These are phyloP conservation scores for Gambusia affinis DNA, from an alignment of 2,113 vertebrate genomes.

Conservation along the genomic window DNA sequence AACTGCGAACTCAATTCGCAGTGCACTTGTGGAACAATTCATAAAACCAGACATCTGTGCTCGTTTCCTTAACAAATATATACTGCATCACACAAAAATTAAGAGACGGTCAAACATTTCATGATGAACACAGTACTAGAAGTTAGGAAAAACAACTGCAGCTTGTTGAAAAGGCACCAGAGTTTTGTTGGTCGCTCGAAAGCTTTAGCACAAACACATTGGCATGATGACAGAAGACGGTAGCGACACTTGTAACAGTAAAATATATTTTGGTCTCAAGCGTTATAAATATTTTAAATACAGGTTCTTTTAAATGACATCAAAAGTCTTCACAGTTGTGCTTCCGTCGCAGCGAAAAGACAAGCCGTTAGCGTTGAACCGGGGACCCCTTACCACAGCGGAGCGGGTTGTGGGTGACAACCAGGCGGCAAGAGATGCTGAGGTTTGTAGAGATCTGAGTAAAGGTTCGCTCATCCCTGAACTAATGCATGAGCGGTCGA, in stretches of 20 bases:
- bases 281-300: slow-evolving; percentile 38
- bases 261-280: slow-evolving; percentile 13
- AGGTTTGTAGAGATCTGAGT: slow-evolving; percentile 1
- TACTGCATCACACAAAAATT: slow-evolving; percentile 32
- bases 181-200: not conserved
- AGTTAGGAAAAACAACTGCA: slow-evolving; percentile 18
- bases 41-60: slow-evolving; percentile 49
- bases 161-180: slow-evolving; percentile 55
- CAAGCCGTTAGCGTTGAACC: slow-evolving; percentile 7
- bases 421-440: slow-evolving; percentile 14
- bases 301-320: slow-evolving; percentile 39
- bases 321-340: slow-evolving; percentile 21
- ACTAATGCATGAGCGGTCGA: slow-evolving; percentile 35
- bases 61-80: slow-evolving; percentile 38
- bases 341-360: slow-evolving; percentile 22
- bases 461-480: slow-evolving; percentile 15
- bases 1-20: slow-evolving; percentile 44
- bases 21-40: slow-evolving; percentile 33
- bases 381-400: slow-evolving; percentile 1
- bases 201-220: slow-evolving; percentile 27
- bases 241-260: slow-evolving; percentile 15
- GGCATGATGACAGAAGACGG: slow-evolving; percentile 13
- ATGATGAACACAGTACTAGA: slow-evolving; percentile 9
- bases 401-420: slow-evolving; percentile 30
- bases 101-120: not conserved